These are phyloP conservation scores for Kryptopterus vitreolus DNA, from an alignment of 2,797 vertebrate genomes.

Conservation along the genomic window DNA sequence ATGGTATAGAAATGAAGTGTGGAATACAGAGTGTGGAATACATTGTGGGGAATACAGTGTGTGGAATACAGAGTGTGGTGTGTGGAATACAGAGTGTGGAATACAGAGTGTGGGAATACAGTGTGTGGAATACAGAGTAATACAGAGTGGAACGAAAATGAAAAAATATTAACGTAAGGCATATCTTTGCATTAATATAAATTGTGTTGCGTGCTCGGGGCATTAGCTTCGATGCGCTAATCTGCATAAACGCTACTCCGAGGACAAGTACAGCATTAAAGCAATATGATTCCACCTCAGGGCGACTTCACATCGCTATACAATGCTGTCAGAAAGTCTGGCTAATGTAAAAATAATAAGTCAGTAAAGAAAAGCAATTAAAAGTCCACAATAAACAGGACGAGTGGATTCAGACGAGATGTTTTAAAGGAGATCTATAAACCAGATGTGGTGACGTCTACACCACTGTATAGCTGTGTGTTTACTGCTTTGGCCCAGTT, in stretches of 20 bases:
- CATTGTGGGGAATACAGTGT: too few relatives aligned
- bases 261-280: neutral
- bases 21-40: too few relatives aligned
- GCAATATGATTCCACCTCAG: neutral
- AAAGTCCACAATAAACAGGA: conserved; percentile 1
- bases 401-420: neutral
- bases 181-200: too few relatives aligned
- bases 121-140: too few relatives aligned
- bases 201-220: too few relatives aligned
- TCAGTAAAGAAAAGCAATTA: neutral
- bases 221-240: neutral
- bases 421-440: conserved; percentile 15
- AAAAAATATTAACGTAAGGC: too few relatives aligned
- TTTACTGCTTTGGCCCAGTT: neutral
- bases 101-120: too few relatives aligned
- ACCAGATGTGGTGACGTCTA: conserved; percentile 9
- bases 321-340: neutral
- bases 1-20: too few relatives aligned
- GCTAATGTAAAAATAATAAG: neutral
- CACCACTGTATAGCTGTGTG: neutral
- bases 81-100: too few relatives aligned
- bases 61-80: too few relatives aligned
- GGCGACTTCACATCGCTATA: neutral
- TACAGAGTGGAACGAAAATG: too few relatives aligned
- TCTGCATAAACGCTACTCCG: neutral